These are phyloP conservation scores for Eilema sororculum DNA, from an alignment of 2,888 invertebrate genomes.

Conservation along the genomic window DNA sequence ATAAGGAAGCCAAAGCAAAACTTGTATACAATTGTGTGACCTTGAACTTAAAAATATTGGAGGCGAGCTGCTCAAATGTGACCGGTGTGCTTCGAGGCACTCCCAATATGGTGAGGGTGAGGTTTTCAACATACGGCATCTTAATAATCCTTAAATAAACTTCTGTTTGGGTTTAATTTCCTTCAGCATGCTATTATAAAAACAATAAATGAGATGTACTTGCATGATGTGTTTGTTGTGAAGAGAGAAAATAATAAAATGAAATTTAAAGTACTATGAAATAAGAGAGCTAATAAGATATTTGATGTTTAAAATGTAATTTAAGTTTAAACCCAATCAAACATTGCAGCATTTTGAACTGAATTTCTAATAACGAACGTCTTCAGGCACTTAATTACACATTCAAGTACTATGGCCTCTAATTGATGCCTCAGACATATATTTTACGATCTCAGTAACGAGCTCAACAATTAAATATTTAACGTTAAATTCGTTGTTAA, in stretches of 20 bases:
- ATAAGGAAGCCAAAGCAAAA: slow-evolving; percentile 74
- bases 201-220: not conserved
- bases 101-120: slow-evolving; percentile 65
- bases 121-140: slow-evolving; percentile 60
- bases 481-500: slow-evolving; percentile 55
- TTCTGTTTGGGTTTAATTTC: slow-evolving; percentile 43
- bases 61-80: slow-evolving; percentile 66
- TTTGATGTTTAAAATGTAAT: slow-evolving; percentile 10
- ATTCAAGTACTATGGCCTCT: slow-evolving; percentile 66
- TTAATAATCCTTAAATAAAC: slow-evolving; percentile 52
- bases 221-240: not conserved
- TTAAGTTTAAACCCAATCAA: slow-evolving; percentile 21
- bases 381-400: slow-evolving; percentile 65
- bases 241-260: not conserved
- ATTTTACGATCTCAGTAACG: slow-evolving; percentile 68
- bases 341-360: slow-evolving; percentile 50
- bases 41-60: slow-evolving; percentile 77
- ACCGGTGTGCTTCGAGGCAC: slow-evolving; percentile 59
- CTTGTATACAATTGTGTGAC: slow-evolving; percentile 72
- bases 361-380: slow-evolving; percentile 62
- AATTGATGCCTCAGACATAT: slow-evolving; percentile 70
- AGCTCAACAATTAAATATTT: slow-evolving; percentile 70
- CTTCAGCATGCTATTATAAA: slow-evolving; percentile 17
- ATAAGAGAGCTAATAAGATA: not conserved
- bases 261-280: not conserved